A percentile compares a stretch with the other conserved stretches of the same genome.
Conservation (phyloP, 2,113 vertebrate species). For the Illadopsis cleaveri region DNA sequence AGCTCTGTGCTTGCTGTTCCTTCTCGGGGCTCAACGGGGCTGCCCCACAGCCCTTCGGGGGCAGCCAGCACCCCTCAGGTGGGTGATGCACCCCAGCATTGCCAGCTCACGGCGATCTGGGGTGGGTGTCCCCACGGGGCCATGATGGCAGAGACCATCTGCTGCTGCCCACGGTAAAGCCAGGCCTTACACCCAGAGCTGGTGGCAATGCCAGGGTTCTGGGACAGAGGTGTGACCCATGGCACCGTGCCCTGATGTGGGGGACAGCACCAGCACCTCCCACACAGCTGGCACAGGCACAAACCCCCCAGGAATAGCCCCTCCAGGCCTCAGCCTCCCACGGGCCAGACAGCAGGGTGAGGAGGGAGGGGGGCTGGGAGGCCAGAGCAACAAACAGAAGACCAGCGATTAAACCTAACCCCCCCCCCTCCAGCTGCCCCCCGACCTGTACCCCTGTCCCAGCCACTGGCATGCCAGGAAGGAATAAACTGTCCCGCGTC, state of each 20-base stretch:
- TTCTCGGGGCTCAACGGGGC: rapidly evolving
- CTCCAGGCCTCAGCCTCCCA: neutral
- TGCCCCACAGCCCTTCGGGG: neutral
- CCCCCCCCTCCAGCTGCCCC: neutral
- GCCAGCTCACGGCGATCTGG: rapidly evolving
- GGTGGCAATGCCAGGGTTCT: neutral
- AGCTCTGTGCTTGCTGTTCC: neutral
- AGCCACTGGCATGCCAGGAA: neutral
- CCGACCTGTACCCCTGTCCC: neutral
- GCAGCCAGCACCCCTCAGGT: neutral
- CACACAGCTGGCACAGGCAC: neutral
- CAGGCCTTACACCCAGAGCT: neutral
- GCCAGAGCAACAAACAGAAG: neutral
- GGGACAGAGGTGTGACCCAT: neutral
- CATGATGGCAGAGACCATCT: rapidly evolving
- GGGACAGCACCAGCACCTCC: neutral
- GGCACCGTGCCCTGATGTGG: neutral
- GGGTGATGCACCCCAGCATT: neutral
- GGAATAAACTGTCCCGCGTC: conserved; percentile 1
- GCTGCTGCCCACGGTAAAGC: no score
- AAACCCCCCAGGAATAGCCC: neutral
- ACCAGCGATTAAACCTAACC: neutral
- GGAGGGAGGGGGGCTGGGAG: no score
- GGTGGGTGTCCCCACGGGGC: rapidly evolving
- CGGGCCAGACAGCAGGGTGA: neutral